Conservation (phyloP, 2,113 vertebrate genomes). For the Turdus rufiventris region DNA sequence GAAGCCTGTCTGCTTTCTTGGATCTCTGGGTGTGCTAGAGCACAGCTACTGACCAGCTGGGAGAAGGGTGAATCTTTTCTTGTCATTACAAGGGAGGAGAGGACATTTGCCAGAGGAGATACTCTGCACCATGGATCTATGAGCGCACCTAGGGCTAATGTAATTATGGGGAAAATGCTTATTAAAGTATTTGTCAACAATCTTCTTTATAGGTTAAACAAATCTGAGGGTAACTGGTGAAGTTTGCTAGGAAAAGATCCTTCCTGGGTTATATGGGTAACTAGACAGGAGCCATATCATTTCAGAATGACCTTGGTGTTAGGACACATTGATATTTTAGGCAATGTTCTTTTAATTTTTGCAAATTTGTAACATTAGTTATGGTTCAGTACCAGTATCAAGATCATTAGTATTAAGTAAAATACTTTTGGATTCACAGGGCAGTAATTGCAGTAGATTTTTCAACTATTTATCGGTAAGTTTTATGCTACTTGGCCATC, state of each 20-base stretch:
- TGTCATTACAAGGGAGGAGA: not conserved
- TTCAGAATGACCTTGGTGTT: constrained; percentile 79
- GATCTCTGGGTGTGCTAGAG: not conserved
- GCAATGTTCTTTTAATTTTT: constrained; percentile 80
- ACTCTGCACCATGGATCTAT: not conserved
- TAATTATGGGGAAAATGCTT: not conserved
- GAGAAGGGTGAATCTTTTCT: not conserved
- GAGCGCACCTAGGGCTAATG: not conserved
- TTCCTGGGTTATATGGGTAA: constrained; percentile 66
- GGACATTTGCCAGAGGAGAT: not conserved
- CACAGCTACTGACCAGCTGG: not conserved
- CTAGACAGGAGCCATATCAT: constrained; percentile 63
- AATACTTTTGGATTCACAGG: constrained; percentile 75
- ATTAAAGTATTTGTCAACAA: not conserved
- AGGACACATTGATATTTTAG: constrained; percentile 77
- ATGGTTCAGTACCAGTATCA: constrained; percentile 81
- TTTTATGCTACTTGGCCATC: constrained; percentile 56
- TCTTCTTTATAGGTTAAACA: not conserved
- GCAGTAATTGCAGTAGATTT: constrained; percentile 71
- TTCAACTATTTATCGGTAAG: constrained; percentile 61
- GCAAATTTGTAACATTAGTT: constrained; percentile 83
- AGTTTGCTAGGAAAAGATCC: constrained; percentile 21
- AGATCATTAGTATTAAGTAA: constrained; percentile 79
- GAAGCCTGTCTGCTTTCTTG: not conserved
- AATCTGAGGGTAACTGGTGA: constrained; percentile 2